These are phyloP conservation scores for Pelosia muscerda DNA, from an alignment of 2,888 invertebrate species.

Conservation along the genomic window DNA sequence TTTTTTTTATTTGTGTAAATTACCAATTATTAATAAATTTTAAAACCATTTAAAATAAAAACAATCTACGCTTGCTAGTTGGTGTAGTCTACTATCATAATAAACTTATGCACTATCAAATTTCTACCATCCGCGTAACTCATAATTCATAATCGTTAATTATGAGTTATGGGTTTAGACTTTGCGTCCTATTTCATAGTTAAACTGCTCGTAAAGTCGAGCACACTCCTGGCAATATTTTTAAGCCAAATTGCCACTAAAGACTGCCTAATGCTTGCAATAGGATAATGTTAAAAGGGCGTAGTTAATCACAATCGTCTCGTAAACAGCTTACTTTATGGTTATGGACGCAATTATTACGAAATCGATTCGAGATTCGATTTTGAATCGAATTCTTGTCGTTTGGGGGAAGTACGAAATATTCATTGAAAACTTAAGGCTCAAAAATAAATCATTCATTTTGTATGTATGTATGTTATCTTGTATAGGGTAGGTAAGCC, in stretches of 20 bases:
- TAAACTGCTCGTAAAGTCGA: slow-evolving; percentile 1
- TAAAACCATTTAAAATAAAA: no score
- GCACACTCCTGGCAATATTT: not conserved
- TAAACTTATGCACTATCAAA: no score
- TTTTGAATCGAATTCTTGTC: not conserved
- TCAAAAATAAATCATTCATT: not conserved
- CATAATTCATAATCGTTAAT: not conserved
- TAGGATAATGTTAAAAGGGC: not conserved
- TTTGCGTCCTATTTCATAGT: not conserved
- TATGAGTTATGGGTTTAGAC: no score
- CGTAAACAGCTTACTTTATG: slow-evolving; percentile 1
- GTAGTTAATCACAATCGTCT: not conserved
- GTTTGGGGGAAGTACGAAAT: not conserved
- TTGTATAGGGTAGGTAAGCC: no score
- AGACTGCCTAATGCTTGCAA: not conserved
- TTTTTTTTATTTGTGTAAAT: no score
- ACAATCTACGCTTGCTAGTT: no score
- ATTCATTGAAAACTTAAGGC: no score
- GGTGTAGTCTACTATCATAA: no score
- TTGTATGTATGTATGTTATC: not conserved
- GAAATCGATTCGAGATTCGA: no score
- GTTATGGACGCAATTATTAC: not conserved
- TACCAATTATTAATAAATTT: no score
- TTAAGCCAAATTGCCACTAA: not conserved
- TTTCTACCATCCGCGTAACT: no score